Evolutionary conservation across 1,140 invertebrate genomes (phyloP), one percentile per base, ranked within the genome.

Genomic region (Sarcophaga bullata): DNA sequence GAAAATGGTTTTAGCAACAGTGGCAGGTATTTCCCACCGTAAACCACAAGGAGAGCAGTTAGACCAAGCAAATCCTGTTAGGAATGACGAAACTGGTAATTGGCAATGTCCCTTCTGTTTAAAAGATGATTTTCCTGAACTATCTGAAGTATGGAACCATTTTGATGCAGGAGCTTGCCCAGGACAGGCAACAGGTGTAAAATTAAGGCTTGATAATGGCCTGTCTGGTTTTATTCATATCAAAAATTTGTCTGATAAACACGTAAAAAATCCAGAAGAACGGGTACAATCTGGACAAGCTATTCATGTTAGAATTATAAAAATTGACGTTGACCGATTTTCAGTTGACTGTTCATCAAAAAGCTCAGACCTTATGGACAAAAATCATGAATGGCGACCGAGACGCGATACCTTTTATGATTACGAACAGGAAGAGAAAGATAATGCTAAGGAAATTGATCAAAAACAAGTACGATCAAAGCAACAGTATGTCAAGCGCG

Each of bases 21-120:
- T 97, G 0, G 90, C 93, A 2, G 93, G 94, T 1, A 96, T 97
- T 83, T 94, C 95, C 19, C 94, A 97, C 82, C 94, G 95, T 82
- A 97, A 97, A 89, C 97, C 98, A 0, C 95, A 97, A 87, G 95
- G 95, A 13, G 97, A 99, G 83, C 96, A 98, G 91, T 90, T 99
- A 17, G 97, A 99, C 90, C 95, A 97, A 86, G 98, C 97, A 0
- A 98, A 98, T 92, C 98, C 98, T 0, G 95, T 98, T 17, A 93
- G 97, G 84, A 97, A 98, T 86, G 97, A 98, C 82, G 97, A 98
- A 86, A 97, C 96, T 50, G 96, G 96, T 6, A 91, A 98, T 8
- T 99, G 98, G 97, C 96, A 98, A 88, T 99, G 98, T 92, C 98
- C 98, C 0, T 99, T 99, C 89, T 99, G 98, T 92, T 91, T 96